Evolutionary conservation across 2,888 invertebrate genomes (phyloP), one percentile per base, ranked within the genome.

Genomic region (Lamellibrachia columna): DNA sequence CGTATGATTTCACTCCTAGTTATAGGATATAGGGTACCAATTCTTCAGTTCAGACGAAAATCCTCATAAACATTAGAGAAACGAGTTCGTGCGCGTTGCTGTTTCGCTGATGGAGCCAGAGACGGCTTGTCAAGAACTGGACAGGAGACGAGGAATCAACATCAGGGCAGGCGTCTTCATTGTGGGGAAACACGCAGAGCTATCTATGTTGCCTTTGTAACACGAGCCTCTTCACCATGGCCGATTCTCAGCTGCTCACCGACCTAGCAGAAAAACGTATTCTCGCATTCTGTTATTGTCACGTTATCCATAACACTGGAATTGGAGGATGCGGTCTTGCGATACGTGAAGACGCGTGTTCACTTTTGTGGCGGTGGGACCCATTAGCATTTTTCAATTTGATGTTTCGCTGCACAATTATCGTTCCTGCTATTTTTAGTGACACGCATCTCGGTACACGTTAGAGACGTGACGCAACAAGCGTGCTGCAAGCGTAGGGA

Each of bases 341-440:
- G 15, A 11, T 2, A 22, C 60, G 22, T 22, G 58, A 75, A 75
- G 15, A 15, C 75, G 75, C 75, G 75, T 75, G 75, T 75, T 75
- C 75, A 22, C 75, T 75, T 75, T 75, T 75, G 6, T 40, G 40
- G 40, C 75, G 4, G 75, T 75, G 22, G 75, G n/a, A 75, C 75
- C 75, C n/a, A 75, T 22, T 75, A 22, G 75, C 75, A 75, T 75
- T 75, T 75, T 75, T 75, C 75, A 75, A 75, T 75, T 75, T 75
- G 75, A 75, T n/a, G 22, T 75, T 75, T 75, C 75, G 75, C n/a
- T 75, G 75, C 75, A 3, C 75, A 75, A 75, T 75, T 75, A 75
- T 75, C 75, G 75, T 75, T 75, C n/a, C n/a, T 75, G 15, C 75
- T 75, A 75, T 75, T 75, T 75, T 6, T 6, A 75, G 75, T 22